phyloP scores from a whole-genome alignment of 2,888 invertebrate species.

The Amphipoea oculea region DNA sequence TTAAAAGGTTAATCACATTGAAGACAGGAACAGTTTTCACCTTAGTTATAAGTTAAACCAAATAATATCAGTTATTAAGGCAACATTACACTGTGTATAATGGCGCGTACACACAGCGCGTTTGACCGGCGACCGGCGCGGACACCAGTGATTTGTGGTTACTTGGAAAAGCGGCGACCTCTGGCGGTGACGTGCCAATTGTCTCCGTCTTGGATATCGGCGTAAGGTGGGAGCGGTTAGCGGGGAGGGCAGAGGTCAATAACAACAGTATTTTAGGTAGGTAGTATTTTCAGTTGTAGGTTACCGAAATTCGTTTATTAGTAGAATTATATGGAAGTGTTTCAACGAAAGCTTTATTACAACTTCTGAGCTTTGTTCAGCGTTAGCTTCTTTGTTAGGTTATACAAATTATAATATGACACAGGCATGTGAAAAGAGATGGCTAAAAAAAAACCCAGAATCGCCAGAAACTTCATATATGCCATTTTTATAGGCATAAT shows the following conservation, averaged over 20 bases:
- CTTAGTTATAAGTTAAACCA: constrained; percentile 10
- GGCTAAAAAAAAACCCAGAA: too few relatives aligned
- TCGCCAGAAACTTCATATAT: too few relatives aligned
- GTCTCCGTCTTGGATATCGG: constrained; percentile 82
- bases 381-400: not conserved
- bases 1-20: constrained; percentile 5
- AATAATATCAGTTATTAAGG: constrained; percentile 58
- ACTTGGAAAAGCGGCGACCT: constrained; percentile 81
- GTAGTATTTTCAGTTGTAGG: not conserved
- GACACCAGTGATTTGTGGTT: constrained; percentile 87
- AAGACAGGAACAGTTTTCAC: not conserved
- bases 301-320: too few relatives aligned
- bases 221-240: constrained; percentile 56
- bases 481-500: too few relatives aligned
- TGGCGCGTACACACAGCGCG: constrained; percentile 68
- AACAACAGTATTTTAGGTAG: not conserved
- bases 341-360: not conserved
- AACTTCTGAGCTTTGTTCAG: not conserved
- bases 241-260: constrained; percentile 11
- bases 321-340: not conserved
- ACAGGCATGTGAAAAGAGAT: not conserved
- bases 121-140: constrained; percentile 76
- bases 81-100: constrained; percentile 54
- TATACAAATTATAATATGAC: not conserved
- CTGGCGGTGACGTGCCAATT: constrained; percentile 89